A percentile compares a stretch with the other conserved stretches of the same genome.
phyloP scores from a whole-genome alignment of 2,797 vertebrate genomes.

The Artibeus jamaicensis region DNA sequence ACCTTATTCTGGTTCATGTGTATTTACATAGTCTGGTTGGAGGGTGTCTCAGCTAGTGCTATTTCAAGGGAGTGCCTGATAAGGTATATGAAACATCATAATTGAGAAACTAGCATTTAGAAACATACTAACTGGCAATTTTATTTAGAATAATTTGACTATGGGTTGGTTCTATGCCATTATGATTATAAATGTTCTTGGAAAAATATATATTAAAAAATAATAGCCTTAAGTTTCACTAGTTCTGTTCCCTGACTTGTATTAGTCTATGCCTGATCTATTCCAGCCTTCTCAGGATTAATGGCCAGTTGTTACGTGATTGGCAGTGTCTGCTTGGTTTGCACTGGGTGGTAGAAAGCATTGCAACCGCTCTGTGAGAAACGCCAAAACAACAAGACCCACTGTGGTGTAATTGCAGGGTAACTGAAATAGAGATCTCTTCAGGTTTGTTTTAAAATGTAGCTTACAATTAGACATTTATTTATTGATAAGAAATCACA shows the following conservation, averaged over 20 bases:
- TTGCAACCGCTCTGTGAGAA: neutral
- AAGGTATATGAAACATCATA: neutral
- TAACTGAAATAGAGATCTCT: neutral
- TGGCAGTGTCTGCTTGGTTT: neutral
- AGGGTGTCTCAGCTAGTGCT: neutral
- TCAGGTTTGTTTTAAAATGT: conserved; percentile 13
- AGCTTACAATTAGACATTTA: neutral
- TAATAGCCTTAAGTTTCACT: neutral
- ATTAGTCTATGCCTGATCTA: neutral
- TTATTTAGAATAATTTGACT: conserved; percentile 9
- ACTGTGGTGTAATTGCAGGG: neutral
- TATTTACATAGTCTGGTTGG: neutral
- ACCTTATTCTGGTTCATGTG: neutral
- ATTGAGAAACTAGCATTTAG: neutral
- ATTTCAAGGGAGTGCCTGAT: neutral
- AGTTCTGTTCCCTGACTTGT: neutral
- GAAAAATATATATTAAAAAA: neutral
- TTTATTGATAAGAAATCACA: conserved; percentile 18
- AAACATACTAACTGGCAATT: neutral
- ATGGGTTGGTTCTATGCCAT: neutral
- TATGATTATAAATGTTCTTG: neutral
- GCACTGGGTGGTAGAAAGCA: neutral
- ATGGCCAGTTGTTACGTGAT: neutral
- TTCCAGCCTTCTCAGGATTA: neutral
- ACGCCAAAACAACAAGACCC: neutral